These are phyloP conservation scores for Sarcophaga rosellei DNA, from an alignment of 2,888 invertebrate genomes.

Conservation along the genomic window DNA sequence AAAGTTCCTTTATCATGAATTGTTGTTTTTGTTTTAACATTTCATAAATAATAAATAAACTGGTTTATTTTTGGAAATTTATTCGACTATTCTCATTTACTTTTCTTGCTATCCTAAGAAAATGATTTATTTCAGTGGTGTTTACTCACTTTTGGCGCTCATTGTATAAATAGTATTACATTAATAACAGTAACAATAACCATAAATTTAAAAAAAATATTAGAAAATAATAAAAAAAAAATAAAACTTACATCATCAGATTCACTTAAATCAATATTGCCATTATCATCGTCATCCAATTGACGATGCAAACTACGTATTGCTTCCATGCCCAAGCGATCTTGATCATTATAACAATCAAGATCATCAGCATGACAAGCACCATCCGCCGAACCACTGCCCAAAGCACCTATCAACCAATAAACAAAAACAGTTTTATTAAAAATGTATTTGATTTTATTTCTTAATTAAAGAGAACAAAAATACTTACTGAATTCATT, in stretches of 20 bases:
- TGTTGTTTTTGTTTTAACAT: no score
- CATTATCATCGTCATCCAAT: slow-evolving; percentile 98
- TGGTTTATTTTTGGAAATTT: no score
- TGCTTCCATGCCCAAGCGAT: slow-evolving; percentile 94
- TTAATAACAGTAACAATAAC: slow-evolving; percentile 3
- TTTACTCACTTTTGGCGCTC: no score
- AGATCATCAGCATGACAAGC: slow-evolving; percentile 85
- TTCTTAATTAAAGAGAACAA: not conserved
- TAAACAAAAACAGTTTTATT: slow-evolving; percentile 8
- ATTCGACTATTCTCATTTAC: no score
- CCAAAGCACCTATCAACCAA: slow-evolving; percentile 74
- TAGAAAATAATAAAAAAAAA: not conserved
- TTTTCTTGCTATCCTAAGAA: no score
- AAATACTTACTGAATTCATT: slow-evolving; percentile 83
- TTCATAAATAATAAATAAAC: no score
- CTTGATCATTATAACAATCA: slow-evolving; percentile 88
- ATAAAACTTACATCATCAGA: slow-evolving; percentile 93
- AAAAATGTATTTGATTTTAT: not conserved
- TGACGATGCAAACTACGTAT: slow-evolving; percentile 95
- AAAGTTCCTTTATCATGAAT: no score
- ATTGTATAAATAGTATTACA: no score
- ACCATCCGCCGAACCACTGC: slow-evolving; percentile 78
- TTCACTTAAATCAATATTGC: slow-evolving; percentile 97
- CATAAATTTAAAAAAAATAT: slow-evolving; percentile 18
- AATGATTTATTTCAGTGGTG: no score